phyloP scores from a whole-genome alignment of 2,888 invertebrate species.

The Galeopsomyia nigrocyanea region DNA sequence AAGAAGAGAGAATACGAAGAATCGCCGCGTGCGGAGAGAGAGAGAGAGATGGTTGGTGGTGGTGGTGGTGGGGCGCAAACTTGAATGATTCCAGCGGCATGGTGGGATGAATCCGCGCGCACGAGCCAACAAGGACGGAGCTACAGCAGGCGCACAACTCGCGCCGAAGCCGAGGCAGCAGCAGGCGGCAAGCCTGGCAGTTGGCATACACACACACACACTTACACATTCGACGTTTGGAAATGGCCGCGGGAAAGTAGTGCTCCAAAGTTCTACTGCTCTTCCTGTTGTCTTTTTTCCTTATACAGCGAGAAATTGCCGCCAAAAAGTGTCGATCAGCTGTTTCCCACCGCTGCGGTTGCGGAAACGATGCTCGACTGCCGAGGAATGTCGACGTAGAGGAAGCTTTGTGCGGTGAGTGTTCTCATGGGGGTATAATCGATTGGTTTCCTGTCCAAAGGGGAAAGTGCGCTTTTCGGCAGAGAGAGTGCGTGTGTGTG shows the following conservation, averaged over 20 bases:
- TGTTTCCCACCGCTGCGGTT: no score
- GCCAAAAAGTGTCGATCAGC: no score
- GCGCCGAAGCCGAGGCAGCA: constrained; percentile 28
- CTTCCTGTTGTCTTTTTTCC: no score
- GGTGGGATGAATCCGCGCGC: constrained; percentile 18
- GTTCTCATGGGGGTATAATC: no score
- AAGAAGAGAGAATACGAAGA: constrained; percentile 3
- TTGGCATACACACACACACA: no score
- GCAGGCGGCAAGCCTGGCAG: no score
- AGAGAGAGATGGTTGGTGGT: constrained; percentile 11
- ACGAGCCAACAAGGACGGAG: constrained; percentile 2
- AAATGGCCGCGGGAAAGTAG: constrained; percentile 69
- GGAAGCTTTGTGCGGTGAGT: not conserved
- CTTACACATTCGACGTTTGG: constrained; percentile 59
- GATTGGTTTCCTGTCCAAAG: no score
- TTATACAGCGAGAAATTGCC: no score
- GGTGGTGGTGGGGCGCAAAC: constrained; percentile 61
- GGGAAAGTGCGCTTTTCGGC: no score
- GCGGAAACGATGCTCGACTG: constrained; percentile 1
- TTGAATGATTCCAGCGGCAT: constrained; percentile 64
- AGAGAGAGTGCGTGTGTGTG: no score
- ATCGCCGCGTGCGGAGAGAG: not conserved
- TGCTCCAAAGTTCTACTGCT: constrained; percentile 44
- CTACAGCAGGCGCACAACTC: constrained; percentile 14
- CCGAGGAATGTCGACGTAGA: not conserved